Base-by-base conservation (phyloP, 2,888 invertebrate genomes). In the Schizaphis graminum region DNA sequence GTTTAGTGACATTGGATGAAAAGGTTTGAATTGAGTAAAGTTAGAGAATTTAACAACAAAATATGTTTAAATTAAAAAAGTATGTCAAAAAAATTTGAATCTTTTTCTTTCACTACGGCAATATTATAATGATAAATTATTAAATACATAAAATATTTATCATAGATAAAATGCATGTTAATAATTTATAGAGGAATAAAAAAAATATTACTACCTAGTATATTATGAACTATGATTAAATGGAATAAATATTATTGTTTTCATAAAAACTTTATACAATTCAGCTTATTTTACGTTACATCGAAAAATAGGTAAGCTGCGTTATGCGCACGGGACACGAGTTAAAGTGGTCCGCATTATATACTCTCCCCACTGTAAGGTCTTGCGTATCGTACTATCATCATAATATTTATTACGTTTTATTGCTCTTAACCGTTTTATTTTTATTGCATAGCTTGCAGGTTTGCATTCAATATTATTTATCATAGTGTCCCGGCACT, bases 401-500 rank as follows among this genome's bases (percentile, higher is more conserved):
- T 77, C n/a, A 77, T 77, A 35, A 35, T 77, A 77, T 77, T 77
- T 77, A 77, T 77, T 77, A 77, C 35, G 35, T 77, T 77, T 77
- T 77, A 77, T 35, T 77, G 77, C 35, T 21, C 35, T 77, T 77
- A 77, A 77, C 77, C 77, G 35, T 77, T 77, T 77, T 77, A 77
- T 77, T 77, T 77, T 77, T 77, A 77, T 77, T 35, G 21, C 77
- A 35, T 77, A 77, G 21, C 21, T 77, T 77, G 77, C 77, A 77
- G 35, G 77, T 35, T 77, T 77, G 8, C 35, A 21, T 77, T 77
- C 77, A 24, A 8, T 35, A 35, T 35, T 77, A 77, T 77, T 77
- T 77, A 77, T 77, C 21, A 35, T 35, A 35, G 21, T 77, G 21
- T 24, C 21, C 35, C 35, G 7, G 35, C 21, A 21, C 77, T 77